Base-by-base conservation (phyloP, 2,113 vertebrate genomes). In the Climacteris rufus region DNA sequence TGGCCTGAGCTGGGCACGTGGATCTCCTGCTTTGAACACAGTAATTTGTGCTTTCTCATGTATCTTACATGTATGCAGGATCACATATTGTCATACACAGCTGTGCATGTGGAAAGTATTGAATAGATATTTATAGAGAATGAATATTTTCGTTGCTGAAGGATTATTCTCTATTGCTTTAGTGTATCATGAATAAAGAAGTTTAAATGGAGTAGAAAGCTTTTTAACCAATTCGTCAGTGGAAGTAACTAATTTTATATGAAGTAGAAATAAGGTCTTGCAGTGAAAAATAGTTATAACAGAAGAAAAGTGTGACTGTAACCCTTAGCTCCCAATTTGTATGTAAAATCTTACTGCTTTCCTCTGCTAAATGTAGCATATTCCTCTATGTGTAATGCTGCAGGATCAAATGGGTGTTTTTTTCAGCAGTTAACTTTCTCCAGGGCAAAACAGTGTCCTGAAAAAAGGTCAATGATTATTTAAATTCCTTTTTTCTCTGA, bases 141-240 rank as follows among this genome's bases (percentile, higher is more conserved):
- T 2, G 0, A 76, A 12, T 20, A 0, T 18, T 39, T 75, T 64
- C 42, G 61, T 37, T 52, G n/a, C 60, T 56, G 24, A 65, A 91
- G 56, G 90, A 90, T 60, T 92, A 20, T 80, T 68, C 35, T 72
- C 82, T 71, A 65, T 61, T 95, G n/a, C 63, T 94, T 63, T n/a
- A 74, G 47, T 19, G 5, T 50, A 15, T 78, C 47, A 28, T 13
- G 24, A 82, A 65, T 90, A 94, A 90, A 85, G 90, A 87, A 74
- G 84, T 81, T 94, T 79, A 96, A 96, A 91, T 68, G 80, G 23
- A 42, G 11, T 80, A 90, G 70, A 78, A 90, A 94, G 80, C 8
- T 85, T 96, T 96, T 97, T 61, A 94, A 94, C 33, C 27, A 90
- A 27, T 85, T 95, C 15, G 35, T 96, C 76, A 87, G 68, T 93